These are phyloP conservation scores for Drosophila gunungcola DNA, from an alignment of 1,140 invertebrate species.

Conservation along the genomic window DNA sequence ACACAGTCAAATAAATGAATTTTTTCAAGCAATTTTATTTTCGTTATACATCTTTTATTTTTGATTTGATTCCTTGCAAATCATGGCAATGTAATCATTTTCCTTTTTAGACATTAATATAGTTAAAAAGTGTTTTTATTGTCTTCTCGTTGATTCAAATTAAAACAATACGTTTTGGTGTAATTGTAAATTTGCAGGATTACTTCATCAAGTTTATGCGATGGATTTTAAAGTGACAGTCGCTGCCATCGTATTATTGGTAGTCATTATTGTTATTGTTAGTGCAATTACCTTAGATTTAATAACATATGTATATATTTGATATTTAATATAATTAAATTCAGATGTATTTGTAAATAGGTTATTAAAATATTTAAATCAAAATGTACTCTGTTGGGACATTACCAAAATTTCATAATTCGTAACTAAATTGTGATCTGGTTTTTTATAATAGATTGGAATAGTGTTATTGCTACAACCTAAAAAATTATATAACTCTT, in stretches of 20 bases:
- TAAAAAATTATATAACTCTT: constrained; percentile 21
- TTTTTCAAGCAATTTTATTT: constrained; percentile 1
- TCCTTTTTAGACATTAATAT: constrained; percentile 12
- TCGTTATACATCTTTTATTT: background rate
- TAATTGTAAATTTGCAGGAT: constrained; percentile 83
- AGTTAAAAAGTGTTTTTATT: constrained; percentile 4
- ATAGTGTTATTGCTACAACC: constrained; percentile 16
- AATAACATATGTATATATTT: constrained; percentile 64
- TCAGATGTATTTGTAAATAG: constrained; percentile 43
- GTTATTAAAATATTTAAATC: constrained; percentile 31
- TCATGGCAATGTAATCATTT: constrained; percentile 28
- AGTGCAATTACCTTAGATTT: constrained; percentile 48
- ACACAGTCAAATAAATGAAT: background rate
- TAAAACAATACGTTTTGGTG: constrained; percentile 62
- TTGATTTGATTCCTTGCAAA: background rate
- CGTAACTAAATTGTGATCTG: constrained; percentile 54
- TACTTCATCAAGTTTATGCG: constrained; percentile 84
- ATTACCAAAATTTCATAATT: constrained; percentile 46
- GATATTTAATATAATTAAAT: constrained; percentile 44
- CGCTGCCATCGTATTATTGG: constrained; percentile 74
- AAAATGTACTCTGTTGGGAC: constrained; percentile 31
- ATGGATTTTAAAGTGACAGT: constrained; percentile 84
- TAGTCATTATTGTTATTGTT: constrained; percentile 56
- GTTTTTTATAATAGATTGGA: constrained; percentile 38
- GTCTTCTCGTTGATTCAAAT: constrained; percentile 18